These are phyloP conservation scores for Andrena minutula DNA, from an alignment of 2,888 invertebrate genomes.

Conservation along the genomic window DNA sequence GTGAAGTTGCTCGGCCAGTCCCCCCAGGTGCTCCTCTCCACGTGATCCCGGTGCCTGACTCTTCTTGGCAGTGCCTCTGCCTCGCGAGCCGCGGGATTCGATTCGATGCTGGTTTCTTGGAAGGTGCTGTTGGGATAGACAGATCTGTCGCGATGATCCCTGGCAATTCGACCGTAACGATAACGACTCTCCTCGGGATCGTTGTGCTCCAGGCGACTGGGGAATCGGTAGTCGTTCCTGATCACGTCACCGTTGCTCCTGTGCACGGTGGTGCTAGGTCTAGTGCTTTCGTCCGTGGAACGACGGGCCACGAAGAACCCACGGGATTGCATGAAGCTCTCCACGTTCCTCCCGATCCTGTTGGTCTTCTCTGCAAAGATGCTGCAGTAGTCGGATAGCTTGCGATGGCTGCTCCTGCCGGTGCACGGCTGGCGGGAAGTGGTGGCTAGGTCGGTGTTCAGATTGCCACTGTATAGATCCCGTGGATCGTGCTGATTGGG, in stretches of 20 bases:
- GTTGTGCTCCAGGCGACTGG: neutral
- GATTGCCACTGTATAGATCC: conserved; percentile 70
- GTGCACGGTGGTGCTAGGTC: neutral
- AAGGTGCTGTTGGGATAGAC: conserved; percentile 32
- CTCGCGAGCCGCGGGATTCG: conserved; percentile 38
- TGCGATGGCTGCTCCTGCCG: conserved; percentile 62
- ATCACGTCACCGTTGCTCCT: conserved; percentile 64
- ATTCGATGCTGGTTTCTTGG: conserved; percentile 6
- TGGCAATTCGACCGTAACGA: conserved; percentile 23
- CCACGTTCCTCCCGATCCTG: conserved; percentile 77
- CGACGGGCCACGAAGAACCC: conserved; percentile 64
- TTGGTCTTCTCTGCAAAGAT: conserved; percentile 81
- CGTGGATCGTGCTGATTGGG: conserved; percentile 80
- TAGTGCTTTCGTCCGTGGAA: conserved; percentile 40
- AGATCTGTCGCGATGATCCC: conserved; percentile 26
- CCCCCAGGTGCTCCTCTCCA: conserved; percentile 30
- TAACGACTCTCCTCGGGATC: conserved; percentile 1
- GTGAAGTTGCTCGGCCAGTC: conserved; percentile 13
- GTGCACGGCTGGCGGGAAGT: conserved; percentile 19
- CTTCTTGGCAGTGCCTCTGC: conserved; percentile 25
- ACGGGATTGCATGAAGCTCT: conserved; percentile 76
- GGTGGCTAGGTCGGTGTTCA: conserved; percentile 6
- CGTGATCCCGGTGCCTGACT: conserved; percentile 43
- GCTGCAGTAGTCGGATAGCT: conserved; percentile 78
- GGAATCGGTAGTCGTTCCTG: conserved; percentile 38